phyloP scores from a whole-genome alignment of 2,888 invertebrate genomes.

The Lepidochrysops patricia region DNA sequence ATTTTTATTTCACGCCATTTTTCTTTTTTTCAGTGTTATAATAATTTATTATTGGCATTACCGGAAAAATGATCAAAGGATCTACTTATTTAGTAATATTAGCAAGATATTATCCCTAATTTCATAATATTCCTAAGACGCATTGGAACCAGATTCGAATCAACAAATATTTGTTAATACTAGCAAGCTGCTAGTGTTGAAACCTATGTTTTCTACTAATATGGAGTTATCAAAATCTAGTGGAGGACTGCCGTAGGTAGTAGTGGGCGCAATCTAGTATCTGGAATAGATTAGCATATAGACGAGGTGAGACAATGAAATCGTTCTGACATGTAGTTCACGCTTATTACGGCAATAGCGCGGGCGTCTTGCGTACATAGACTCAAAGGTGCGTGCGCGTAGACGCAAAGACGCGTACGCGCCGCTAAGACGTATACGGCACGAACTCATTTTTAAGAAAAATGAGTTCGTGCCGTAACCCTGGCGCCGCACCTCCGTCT shows the following conservation, averaged over 20 bases:
- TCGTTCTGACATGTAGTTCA: conserved; percentile 32
- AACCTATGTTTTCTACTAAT: background rate
- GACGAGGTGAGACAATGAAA: conserved; percentile 45
- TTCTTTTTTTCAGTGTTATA: too few relatives aligned
- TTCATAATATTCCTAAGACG: background rate
- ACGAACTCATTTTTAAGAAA: too few relatives aligned
- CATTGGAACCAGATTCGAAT: background rate
- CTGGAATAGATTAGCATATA: conserved; percentile 44
- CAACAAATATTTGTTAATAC: background rate
- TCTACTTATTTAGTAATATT: too few relatives aligned
- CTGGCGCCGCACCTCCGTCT: too few relatives aligned
- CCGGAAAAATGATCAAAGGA: too few relatives aligned
- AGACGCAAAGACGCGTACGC: background rate
- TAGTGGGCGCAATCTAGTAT: conserved; percentile 32
- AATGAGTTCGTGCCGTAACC: too few relatives aligned
- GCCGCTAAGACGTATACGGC: background rate
- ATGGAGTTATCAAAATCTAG: background rate
- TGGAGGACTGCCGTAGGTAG: background rate
- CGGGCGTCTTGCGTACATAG: conserved; percentile 14
- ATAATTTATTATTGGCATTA: too few relatives aligned
- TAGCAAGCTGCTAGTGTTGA: background rate
- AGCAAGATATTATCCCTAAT: too few relatives aligned
- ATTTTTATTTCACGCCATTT: too few relatives aligned
- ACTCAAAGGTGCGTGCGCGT: background rate
- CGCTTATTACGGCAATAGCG: conserved; percentile 27